Evolutionary conservation across 2,797 vertebrate genomes (phyloP), one percentile per base, ranked within the genome.

Genomic region (Esox lucius): DNA sequence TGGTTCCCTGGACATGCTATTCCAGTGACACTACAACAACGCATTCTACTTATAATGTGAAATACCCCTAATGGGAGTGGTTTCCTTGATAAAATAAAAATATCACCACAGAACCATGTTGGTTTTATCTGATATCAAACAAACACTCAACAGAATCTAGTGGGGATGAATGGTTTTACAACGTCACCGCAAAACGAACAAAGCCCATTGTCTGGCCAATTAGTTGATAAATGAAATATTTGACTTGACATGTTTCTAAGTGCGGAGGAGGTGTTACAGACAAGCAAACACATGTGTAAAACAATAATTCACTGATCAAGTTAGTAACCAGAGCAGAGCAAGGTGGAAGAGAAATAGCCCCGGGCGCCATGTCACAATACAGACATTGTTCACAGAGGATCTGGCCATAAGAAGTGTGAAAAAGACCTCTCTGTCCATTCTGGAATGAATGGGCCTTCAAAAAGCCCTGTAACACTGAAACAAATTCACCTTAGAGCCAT

Each of bases 241-340:
- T 84, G 78, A 73, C 74, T 80, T 80, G 88, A 90, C 86, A 80
- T 87, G 86, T 93, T 94, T 91, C 90, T 80, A 85, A 88, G 85
- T 84, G 83, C 85, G 75, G 42, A 78, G 78, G 80, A 85, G 86
- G 75, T 80, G 83, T 85, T 79, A 78, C 7, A 69, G 83, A 82
- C 89, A 68, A 80, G 88, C 77, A 87, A 87, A 88, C 82, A 80
- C 49, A 56, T n/a, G 75, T 78, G 83, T 82, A 76, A 84, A 88
- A 89, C 85, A 90, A 84, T 90, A 83, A 91, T 89, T 88, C 80
- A 88, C 83, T 86, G 87, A 90, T 88, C 85, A 84, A 78, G 80
- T 83, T 79, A 49, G 81, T 86, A 89, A 89, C 71, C 70, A 84
- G 84, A 89, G 84, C 77, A 74, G 76, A 80, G 82, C 31, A 2